Base-by-base conservation (phyloP, 1,140 invertebrate species). In the Eumaeus atala region DNA sequence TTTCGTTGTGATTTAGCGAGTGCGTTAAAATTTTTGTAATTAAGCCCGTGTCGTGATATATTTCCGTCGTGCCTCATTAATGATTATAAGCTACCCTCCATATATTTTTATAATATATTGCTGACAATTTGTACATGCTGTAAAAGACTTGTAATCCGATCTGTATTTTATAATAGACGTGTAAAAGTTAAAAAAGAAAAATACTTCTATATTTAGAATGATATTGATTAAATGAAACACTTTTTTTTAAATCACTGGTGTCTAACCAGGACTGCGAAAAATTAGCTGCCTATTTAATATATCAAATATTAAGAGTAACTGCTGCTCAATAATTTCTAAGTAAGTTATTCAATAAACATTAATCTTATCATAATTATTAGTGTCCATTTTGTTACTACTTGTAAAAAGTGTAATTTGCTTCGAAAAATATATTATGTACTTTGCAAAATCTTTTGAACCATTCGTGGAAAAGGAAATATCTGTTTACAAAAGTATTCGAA, bases 401-500 rank as follows among this genome's bases (percentile, higher is more conserved):
- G 2, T 3, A 28, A 28, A 28, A 28, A 28, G 34, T 35, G 34
- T 37, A 37, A 37, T 5, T 1, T 37, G 3, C 35, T 9, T 28
- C 2, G 21, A 28, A 28, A 6, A 2, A 28, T 28, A 2, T 28
- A 33, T 53, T 34, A 33, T 53, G 5, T 33, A 44, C 2, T 9
- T 28, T 21, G 18, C 36, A 28, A 53, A 53, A 42, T 42, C 38
- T 44, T 40, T 16, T n/a, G 9, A 16, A 40, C 51, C 40, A 12
- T 52, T 52, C 51, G 40, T 4, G 37, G 64, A 64, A 64, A 63
- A 60, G 58, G 61, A 66, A 69, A 59, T 57, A 52, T 44, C 56
- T 66, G 53, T 61, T 62, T 59, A 59, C 61, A 59, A 58, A 65
- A 65, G 59, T 61, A 63, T 64, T 66, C 56, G 56, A 55, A 59